Conservation (phyloP, 2,888 invertebrate genomes). For the Andrena praecox region DNA sequence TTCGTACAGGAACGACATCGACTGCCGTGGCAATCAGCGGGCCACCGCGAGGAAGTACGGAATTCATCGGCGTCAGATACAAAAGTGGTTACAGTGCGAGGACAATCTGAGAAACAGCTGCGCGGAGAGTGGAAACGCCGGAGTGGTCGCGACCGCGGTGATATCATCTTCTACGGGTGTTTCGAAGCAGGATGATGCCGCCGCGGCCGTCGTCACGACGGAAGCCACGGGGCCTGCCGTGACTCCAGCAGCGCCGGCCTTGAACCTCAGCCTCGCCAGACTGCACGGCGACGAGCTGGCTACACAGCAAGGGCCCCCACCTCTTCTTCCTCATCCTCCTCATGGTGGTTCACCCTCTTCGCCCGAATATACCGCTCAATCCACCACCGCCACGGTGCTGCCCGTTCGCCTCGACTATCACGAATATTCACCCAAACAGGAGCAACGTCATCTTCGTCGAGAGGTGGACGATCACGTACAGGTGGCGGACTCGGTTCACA, state of each 20-base stretch:
- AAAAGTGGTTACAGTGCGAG: constrained; percentile 96
- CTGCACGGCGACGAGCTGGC: constrained; percentile 84
- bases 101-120: constrained; percentile 91
- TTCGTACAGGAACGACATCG: constrained; percentile 93
- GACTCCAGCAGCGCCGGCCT: constrained; percentile 83
- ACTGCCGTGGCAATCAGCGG: constrained; percentile 95
- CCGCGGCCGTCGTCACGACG: constrained; percentile 59
- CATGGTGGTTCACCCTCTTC: constrained; percentile 84
- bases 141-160: constrained; percentile 51
- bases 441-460: constrained; percentile 52
- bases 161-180: constrained; percentile 54
- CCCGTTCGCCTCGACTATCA: constrained; percentile 60
- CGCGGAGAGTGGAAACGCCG: constrained; percentile 82
- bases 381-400: constrained; percentile 46
- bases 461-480: constrained; percentile 57
- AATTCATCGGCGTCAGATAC: constrained; percentile 95
- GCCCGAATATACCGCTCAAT: constrained; percentile 84
- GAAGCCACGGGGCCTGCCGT: constrained; percentile 71
- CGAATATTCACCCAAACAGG: constrained; percentile 64
- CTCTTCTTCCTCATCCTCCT: constrained; percentile 75
- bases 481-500: constrained; percentile 51
- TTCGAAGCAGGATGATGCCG: constrained; percentile 64
- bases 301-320: constrained; percentile 76
- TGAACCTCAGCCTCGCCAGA: constrained; percentile 85
- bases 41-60: constrained; percentile 96